A percentile compares a stretch with the other conserved stretches of the same genome.
These are phyloP conservation scores for Euclidia mi DNA, from an alignment of 2,888 invertebrate genomes.

Conservation along the genomic window DNA sequence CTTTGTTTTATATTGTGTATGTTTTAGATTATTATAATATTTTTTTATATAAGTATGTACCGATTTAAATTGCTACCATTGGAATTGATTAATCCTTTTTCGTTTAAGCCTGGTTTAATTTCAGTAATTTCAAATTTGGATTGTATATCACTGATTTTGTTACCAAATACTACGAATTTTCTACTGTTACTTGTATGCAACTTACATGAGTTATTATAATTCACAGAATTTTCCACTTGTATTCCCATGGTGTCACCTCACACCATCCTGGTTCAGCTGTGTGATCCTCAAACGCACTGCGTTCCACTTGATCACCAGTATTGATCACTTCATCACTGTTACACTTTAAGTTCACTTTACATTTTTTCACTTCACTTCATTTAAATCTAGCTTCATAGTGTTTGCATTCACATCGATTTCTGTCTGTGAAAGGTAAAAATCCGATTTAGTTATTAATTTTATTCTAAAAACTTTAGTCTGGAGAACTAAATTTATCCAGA, in stretches of 20 bases:
- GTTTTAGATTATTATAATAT: too few relatives aligned
- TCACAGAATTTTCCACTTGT: slow-evolving; percentile 85
- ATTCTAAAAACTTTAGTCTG: too few relatives aligned
- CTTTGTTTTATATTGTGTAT: too few relatives aligned
- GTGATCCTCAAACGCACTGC: slow-evolving; percentile 33
- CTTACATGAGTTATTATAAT: slow-evolving; percentile 87
- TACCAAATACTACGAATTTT: not conserved
- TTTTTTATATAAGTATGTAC: too few relatives aligned
- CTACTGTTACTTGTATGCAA: slow-evolving; percentile 51
- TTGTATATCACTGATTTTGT: not conserved
- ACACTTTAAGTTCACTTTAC: slow-evolving; percentile 40
- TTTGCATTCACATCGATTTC: slow-evolving; percentile 53
- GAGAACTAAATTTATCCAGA: too few relatives aligned
- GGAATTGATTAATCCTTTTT: too few relatives aligned
- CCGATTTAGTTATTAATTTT: too few relatives aligned
- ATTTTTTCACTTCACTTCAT: slow-evolving; percentile 27
- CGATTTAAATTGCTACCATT: too few relatives aligned
- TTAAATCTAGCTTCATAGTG: slow-evolving; percentile 32
- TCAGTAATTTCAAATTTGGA: not conserved
- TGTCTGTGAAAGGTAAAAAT: slow-evolving; percentile 24
- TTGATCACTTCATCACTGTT: slow-evolving; percentile 46
- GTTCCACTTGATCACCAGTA: slow-evolving; percentile 42
- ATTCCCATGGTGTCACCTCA: slow-evolving; percentile 81
- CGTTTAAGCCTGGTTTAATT: slow-evolving; percentile 19
- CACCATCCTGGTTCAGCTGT: slow-evolving; percentile 55